These are phyloP conservation scores for Thermophis baileyi DNA, from an alignment of 2,113 vertebrate genomes.

Conservation along the genomic window DNA sequence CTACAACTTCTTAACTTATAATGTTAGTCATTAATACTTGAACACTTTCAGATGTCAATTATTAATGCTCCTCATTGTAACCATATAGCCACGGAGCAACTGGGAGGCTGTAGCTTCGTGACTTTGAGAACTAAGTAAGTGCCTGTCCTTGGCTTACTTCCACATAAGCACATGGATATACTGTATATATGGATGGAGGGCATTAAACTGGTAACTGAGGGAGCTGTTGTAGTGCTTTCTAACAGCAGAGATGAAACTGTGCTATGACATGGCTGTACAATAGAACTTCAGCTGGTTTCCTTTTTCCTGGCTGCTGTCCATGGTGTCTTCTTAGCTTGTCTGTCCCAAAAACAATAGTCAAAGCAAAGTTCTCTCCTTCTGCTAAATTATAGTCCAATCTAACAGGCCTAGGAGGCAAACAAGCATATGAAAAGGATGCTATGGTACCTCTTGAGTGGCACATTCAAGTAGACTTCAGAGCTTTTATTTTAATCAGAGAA, in stretches of 20 bases:
- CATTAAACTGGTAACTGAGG: background rate
- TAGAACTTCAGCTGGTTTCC: background rate
- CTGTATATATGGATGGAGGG: background rate
- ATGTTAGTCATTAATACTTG: background rate
- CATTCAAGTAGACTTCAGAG: background rate
- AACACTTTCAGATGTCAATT: background rate
- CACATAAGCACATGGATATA: background rate
- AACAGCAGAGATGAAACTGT: background rate
- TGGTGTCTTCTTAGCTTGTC: background rate
- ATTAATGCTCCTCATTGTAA: background rate
- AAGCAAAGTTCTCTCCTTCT: background rate
- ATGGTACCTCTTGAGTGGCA: background rate
- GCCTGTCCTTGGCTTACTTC: background rate
- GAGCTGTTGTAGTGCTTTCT: background rate
- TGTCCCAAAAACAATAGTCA: slow-evolving; percentile 4
- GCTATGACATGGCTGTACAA: background rate
- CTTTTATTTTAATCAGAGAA: background rate
- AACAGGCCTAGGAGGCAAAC: background rate
- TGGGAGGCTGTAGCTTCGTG: background rate
- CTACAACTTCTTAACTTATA: background rate
- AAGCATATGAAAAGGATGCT: background rate
- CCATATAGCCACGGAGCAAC: background rate
- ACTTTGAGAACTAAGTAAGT: background rate
- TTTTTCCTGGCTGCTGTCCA: background rate
- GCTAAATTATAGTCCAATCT: background rate